A percentile compares a stretch with the other conserved stretches of the same genome.
These are phyloP conservation scores for Oscheius onirici DNA, from an alignment of 2,888 invertebrate genomes.

Conservation along the genomic window DNA sequence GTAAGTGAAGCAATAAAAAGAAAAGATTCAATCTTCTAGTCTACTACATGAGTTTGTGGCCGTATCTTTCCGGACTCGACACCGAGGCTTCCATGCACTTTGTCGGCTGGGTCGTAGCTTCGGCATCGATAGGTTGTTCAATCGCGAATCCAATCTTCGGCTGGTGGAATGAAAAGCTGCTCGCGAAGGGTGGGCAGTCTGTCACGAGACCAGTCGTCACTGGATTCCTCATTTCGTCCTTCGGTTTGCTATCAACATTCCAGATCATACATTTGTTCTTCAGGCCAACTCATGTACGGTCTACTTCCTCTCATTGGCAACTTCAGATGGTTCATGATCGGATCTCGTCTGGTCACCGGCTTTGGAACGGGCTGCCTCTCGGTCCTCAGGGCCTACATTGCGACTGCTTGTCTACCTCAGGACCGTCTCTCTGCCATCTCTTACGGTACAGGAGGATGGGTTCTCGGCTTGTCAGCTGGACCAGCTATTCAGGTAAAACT, in stretches of 20 bases:
- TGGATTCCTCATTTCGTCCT: slow-evolving; percentile 41
- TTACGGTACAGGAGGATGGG: slow-evolving; percentile 50
- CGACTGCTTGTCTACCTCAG: slow-evolving; percentile 45
- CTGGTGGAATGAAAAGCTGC: slow-evolving; percentile 43
- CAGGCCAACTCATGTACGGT: slow-evolving; percentile 45
- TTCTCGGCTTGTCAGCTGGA: slow-evolving; percentile 50
- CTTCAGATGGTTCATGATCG: slow-evolving; percentile 48
- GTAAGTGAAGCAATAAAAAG: no score
- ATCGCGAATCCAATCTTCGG: slow-evolving; percentile 49
- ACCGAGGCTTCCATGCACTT: slow-evolving; percentile 30
- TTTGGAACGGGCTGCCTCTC: slow-evolving; percentile 37
- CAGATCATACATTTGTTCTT: no score
- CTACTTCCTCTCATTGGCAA: slow-evolving; percentile 36
- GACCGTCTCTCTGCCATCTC: slow-evolving; percentile 51
- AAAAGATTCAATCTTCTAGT: no score
- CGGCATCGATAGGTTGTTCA: slow-evolving; percentile 47
- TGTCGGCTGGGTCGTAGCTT: slow-evolving; percentile 51
- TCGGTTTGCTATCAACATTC: slow-evolving; percentile 35
- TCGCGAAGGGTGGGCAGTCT: slow-evolving; percentile 25
- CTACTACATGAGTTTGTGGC: slow-evolving; percentile 56
- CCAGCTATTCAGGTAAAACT: slow-evolving; percentile 47
- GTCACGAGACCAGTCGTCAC: slow-evolving; percentile 11
- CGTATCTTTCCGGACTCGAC: slow-evolving; percentile 47
- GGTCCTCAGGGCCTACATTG: slow-evolving; percentile 47
- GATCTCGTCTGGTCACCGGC: slow-evolving; percentile 37